Evolutionary conservation across 2,113 vertebrate species (phyloP).

Genomic region (Microcebus lehilahytsara): DNA sequence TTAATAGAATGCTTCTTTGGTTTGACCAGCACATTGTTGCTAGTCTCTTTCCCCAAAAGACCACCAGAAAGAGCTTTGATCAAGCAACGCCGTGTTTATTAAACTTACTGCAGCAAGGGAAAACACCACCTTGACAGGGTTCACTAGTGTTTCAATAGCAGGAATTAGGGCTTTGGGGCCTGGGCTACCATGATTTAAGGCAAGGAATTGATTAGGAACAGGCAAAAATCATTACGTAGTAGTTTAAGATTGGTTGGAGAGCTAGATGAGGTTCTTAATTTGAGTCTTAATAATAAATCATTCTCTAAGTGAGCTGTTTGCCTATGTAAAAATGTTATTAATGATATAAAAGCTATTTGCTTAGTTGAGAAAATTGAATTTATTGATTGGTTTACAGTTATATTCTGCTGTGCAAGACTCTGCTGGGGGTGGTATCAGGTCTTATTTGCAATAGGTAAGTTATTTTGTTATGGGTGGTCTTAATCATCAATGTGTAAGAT

Average conservation of each 20-base stretch:
- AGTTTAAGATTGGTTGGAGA: neutral
- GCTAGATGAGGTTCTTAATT: neutral
- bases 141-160: neutral
- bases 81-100: slow-evolving; percentile 1
- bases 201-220: neutral
- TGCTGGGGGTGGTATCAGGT: neutral
- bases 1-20: neutral
- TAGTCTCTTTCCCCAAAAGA: neutral
- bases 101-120: slow-evolving; percentile 45
- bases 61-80: neutral
- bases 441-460: slow-evolving; percentile 47
- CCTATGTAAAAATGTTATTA: neutral
- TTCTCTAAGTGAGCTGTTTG: neutral
- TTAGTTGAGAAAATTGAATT: neutral
- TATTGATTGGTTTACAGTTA: neutral
- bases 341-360: neutral
- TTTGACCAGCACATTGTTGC: neutral
- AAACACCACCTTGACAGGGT: slow-evolving; percentile 7
- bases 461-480: slow-evolving; percentile 12
- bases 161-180: neutral
- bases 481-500: neutral
- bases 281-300: neutral
- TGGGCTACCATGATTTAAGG: neutral
- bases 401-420: neutral
- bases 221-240: neutral